A percentile compares a stretch with the other conserved stretches of the same genome.
phyloP scores from a whole-genome alignment of 2,888 invertebrate species.

The Phania funesta region DNA sequence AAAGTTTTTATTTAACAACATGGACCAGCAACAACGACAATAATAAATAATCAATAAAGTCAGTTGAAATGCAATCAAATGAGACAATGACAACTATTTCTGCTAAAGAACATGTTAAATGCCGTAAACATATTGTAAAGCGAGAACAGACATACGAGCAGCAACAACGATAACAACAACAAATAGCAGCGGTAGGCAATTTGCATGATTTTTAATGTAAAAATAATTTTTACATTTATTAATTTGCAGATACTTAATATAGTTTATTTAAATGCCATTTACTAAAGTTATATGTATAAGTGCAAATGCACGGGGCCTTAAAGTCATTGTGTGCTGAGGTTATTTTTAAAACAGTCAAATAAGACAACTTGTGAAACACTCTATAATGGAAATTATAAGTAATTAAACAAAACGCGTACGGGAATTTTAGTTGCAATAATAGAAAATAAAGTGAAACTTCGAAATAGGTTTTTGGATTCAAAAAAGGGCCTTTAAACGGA shows the following conservation, averaged over 20 bases:
- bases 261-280: constrained; percentile 39
- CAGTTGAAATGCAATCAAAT: constrained; percentile 2
- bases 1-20: constrained; percentile 2
- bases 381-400: too few species aligned
- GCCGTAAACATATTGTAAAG: constrained; percentile 28
- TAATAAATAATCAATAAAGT: constrained; percentile 31
- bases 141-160: neutral
- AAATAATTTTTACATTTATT: constrained; percentile 8
- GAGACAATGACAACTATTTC: constrained; percentile 23
- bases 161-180: neutral
- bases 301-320: neutral
- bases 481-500: too few species aligned
- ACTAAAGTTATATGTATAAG: neutral
- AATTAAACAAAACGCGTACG: too few species aligned
- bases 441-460: too few species aligned
- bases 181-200: neutral
- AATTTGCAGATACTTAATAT: constrained; percentile 36
- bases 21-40: constrained; percentile 12
- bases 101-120: constrained; percentile 41
- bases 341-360: neutral
- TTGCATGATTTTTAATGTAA: neutral
- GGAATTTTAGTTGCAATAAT: too few species aligned
- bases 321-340: neutral
- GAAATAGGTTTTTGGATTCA: too few species aligned
- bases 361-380: too few species aligned